Evolutionary conservation across 2,113 vertebrate species (phyloP).

Genomic region (Phodopus roborovskii): DNA sequence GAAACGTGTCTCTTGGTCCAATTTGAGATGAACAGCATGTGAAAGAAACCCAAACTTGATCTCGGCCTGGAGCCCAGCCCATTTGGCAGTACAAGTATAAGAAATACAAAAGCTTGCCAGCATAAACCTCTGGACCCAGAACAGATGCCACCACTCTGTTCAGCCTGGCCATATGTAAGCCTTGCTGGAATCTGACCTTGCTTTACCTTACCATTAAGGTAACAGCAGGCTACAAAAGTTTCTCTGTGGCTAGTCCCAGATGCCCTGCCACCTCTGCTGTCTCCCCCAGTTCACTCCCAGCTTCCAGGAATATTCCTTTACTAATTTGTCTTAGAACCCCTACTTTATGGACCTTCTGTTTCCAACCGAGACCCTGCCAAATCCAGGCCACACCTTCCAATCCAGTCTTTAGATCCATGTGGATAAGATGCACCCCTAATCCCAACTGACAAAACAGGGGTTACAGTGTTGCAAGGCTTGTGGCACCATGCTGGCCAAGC

Average conservation of each 20-base stretch:
- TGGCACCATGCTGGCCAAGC: not conserved
- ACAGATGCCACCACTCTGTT: not conserved
- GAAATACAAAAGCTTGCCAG: not conserved
- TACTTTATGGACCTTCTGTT: accelerated
- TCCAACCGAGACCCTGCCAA: not conserved
- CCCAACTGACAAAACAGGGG: not conserved
- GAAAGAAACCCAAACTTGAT: not conserved
- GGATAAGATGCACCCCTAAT: not conserved
- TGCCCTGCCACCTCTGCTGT: not conserved
- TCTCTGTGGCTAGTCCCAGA: not conserved
- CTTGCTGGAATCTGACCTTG: not conserved
- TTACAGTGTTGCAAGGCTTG: not conserved
- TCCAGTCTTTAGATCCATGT: not conserved
- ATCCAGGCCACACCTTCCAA: not conserved
- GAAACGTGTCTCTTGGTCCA: not conserved
- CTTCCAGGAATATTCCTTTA: not conserved
- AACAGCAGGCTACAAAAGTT: not conserved
- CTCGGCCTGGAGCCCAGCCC: not conserved
- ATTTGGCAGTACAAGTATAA: not conserved
- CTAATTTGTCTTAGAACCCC: not conserved
- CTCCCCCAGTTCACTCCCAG: not conserved
- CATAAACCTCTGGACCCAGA: not conserved
- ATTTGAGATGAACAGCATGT: not conserved
- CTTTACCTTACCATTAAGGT: not conserved
- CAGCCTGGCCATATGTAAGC: not conserved